Evolutionary conservation across 2,888 invertebrate genomes (phyloP), one percentile per base, ranked within the genome.

Genomic region (Aphidoletes aphidimyza): DNA sequence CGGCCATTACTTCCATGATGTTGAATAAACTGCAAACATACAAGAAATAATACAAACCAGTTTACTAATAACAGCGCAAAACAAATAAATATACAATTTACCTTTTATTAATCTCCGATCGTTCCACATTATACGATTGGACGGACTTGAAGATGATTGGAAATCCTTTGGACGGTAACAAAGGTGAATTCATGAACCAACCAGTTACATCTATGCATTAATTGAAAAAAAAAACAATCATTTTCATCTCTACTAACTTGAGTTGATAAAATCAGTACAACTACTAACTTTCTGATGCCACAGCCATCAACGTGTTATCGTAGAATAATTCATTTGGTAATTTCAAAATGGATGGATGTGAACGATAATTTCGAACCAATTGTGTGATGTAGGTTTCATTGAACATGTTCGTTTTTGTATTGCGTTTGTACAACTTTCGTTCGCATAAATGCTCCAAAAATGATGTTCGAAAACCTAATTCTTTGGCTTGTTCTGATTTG

Each of bases 291-390:
- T 36, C 19, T 34, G 30, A 22, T 34, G 49, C 84, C 59, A 88
- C 87, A 85, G 92, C 91, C 87, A 89, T 86, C 0, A 96, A 89
- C 87, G 94, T 92, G 84, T 91, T 90, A 0, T 93, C 90, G 87
- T 97, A 97, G 89, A 95, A 97, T 84, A 95, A 88, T 84, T 91
- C 86, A 87, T 94, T 96, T 0, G 95, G 93, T 9, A 96, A 89
- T 0, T 89, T 86, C 5, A 97, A 90, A 87, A 93, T 94, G 86
- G 89, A 92, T 19, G 91, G 89, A 89, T 95, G 93, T 22, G 94
- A 94, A 45, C 97, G 92, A 89, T 93, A 96, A 90, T 96, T 96
- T 86, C 92, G 90, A 34, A 93, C 90, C 83, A 97, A 90, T 91
- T 95, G 95, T 2, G 95, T 94, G 54, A 95, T 92, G 87, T 94